Evolutionary conservation across 2,888 invertebrate genomes (phyloP).

Genomic region (Caenorhabditis sinica): DNA sequence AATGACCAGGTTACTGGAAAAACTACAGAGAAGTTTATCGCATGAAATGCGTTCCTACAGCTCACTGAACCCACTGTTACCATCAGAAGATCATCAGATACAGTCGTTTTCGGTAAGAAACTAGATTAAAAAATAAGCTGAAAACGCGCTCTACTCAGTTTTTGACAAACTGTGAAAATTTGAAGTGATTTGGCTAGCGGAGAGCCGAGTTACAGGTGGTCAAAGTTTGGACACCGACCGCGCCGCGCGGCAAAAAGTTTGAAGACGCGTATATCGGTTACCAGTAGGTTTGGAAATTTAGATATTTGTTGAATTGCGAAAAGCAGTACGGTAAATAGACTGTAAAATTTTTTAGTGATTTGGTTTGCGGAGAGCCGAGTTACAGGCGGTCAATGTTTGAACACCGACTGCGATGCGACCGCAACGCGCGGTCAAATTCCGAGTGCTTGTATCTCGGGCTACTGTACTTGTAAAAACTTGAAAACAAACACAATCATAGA

Average conservation of each 20-base stretch:
- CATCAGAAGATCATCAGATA: constrained; percentile 46
- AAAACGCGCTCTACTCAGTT: neutral
- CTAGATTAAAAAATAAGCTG: no score
- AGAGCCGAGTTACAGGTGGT: neutral
- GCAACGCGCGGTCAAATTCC: no score
- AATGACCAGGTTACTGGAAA: constrained; percentile 60
- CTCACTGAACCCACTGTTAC: constrained; percentile 53
- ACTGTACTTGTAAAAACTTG: no score
- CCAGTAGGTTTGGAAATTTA: neutral
- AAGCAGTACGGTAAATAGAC: no score
- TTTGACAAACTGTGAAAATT: neutral
- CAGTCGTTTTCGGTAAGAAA: constrained; percentile 58
- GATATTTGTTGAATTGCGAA: neutral
- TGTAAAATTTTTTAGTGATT: no score
- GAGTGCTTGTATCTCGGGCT: no score
- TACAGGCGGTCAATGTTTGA: no score
- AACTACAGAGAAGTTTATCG: constrained; percentile 59
- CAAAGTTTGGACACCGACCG: neutral
- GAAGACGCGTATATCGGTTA: neutral
- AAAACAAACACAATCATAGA: no score
- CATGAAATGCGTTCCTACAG: constrained; percentile 67
- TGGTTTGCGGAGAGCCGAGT: no score
- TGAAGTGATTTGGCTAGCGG: neutral
- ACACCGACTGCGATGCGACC: no score
- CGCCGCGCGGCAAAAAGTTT: neutral